Base-by-base conservation (phyloP, 2,113 vertebrate genomes). In the Diadophis punctatus region DNA sequence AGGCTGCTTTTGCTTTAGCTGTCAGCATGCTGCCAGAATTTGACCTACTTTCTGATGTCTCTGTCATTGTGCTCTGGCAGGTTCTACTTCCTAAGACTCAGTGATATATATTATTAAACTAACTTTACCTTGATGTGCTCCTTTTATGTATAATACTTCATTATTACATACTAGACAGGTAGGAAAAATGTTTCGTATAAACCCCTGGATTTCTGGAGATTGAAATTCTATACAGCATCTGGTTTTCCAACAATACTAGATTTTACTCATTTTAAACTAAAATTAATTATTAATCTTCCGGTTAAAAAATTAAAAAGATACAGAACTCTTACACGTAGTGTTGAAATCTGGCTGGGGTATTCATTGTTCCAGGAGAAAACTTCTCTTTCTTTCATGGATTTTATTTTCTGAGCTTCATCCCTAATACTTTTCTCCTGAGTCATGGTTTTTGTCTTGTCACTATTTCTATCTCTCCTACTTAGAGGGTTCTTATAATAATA, bases 41-140 rank as follows among this genome's bases (percentile, higher is more conserved):
- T 90, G 92, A 74, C 88, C 92, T 92, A 51, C 52, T 86, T 92
- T 90, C 46, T 56, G 52, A 52, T 91, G 55, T 68, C 25, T 53
- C 7, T 84, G 39, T 51, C 52, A 86, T 27, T 58, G 20, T 85
- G 46, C 46, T 55, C 53, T 58, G 84, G 53, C 74, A 90, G 30
- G 74, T 85, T 89, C 48, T 14, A 49, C 53, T 89, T 58, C 91
- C 68, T 60, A 39, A 90, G 7, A 86, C 30, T 92, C 53, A 43
- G 39, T 86, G 49, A 90, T 85, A 34, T 87, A 48, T 89, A 48
- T 92, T 55, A 84, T 88, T 88, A 55, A 68, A 53, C 48, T 30
- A 18, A 63, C 51, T 92, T 5, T 85, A 30, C 52, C 52, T 84
- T 56, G 27, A 11, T 89, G 10, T 43, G 43, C 30, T 60, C 30